phyloP scores from a whole-genome alignment of 2,888 invertebrate genomes.

The Nudaria mundana region DNA sequence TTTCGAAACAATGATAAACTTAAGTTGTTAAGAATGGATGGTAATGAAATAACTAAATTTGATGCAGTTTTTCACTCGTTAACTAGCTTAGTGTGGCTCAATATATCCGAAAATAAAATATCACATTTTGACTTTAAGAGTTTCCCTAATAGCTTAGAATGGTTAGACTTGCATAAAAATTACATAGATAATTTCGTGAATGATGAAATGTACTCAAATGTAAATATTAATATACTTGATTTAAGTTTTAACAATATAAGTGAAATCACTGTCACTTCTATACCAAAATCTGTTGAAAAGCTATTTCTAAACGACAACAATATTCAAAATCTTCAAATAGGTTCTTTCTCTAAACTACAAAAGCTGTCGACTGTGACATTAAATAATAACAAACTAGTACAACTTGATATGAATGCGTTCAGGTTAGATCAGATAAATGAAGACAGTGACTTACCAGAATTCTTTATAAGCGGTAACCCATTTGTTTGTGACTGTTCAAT shows the following conservation, averaged over 20 bases:
- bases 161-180: constrained; percentile 90
- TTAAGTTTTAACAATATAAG: constrained; percentile 87
- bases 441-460: constrained; percentile 87
- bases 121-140: constrained; percentile 88
- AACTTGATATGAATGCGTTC: constrained; percentile 87
- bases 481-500: constrained; percentile 93
- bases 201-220: constrained; percentile 75
- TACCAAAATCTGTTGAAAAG: constrained; percentile 87
- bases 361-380: constrained; percentile 87
- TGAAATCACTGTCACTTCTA: constrained; percentile 84
- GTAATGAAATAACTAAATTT: constrained; percentile 87
- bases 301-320: constrained; percentile 88
- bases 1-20: constrained; percentile 87
- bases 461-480: constrained; percentile 91
- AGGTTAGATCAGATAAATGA: constrained; percentile 84
- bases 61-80: constrained; percentile 87
- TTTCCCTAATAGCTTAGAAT: constrained; percentile 87
- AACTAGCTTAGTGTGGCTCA: constrained; percentile 87
- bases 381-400: constrained; percentile 87
- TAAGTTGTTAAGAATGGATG: constrained; percentile 87
- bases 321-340: constrained; percentile 85
- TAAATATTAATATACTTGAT: constrained; percentile 87
- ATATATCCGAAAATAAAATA: constrained; percentile 89
- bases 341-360: constrained; percentile 85
- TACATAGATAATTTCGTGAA: constrained; percentile 83